A percentile compares a stretch with the other conserved stretches of the same genome.
phyloP scores from a whole-genome alignment of 2,888 invertebrate species.

The Gonocerus acuteangulatus region DNA sequence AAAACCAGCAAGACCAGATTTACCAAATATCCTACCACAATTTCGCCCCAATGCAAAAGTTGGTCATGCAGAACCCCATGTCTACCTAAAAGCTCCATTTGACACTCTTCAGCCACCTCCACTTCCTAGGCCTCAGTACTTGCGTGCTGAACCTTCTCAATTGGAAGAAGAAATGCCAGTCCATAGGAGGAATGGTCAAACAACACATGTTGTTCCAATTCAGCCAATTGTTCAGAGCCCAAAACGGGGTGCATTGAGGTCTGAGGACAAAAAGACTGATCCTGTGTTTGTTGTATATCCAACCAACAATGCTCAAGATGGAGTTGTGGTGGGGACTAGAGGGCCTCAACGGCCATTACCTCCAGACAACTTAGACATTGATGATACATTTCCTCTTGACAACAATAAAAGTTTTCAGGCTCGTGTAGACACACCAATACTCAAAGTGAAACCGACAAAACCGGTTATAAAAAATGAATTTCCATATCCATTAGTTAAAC shows the following conservation, averaged over 20 bases:
- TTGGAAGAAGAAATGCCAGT: constrained; percentile 36
- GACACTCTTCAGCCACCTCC: constrained; percentile 50
- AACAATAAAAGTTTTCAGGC: constrained; percentile 46
- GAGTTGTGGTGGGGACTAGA: constrained; percentile 51
- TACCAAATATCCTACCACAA: constrained; percentile 64
- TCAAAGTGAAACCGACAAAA: constrained; percentile 44
- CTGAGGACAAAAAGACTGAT: constrained; percentile 42
- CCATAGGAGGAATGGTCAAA: constrained; percentile 38
- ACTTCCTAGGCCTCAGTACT: constrained; percentile 39
- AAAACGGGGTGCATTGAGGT: constrained; percentile 11
- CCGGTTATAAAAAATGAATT: constrained; percentile 51
- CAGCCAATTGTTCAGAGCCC: neutral
- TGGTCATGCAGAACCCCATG: constrained; percentile 38
- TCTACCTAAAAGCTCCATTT: constrained; percentile 39
- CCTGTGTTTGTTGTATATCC: constrained; percentile 56
- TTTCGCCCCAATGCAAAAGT: constrained; percentile 56
- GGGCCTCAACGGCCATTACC: constrained; percentile 48
- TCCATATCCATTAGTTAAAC: constrained; percentile 57
- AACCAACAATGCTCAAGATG: constrained; percentile 45
- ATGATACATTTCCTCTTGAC: constrained; percentile 38
- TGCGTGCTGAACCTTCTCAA: constrained; percentile 34
- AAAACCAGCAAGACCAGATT: constrained; percentile 25
- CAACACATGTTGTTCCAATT: constrained; percentile 51
- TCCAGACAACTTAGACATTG: constrained; percentile 40
- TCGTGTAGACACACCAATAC: constrained; percentile 44